Percentiles rank a stretch among this genome's conserved stretches.
Evolutionary conservation across 2,113 vertebrate species (phyloP).

Genomic region (Microtus oregoni): DNA sequence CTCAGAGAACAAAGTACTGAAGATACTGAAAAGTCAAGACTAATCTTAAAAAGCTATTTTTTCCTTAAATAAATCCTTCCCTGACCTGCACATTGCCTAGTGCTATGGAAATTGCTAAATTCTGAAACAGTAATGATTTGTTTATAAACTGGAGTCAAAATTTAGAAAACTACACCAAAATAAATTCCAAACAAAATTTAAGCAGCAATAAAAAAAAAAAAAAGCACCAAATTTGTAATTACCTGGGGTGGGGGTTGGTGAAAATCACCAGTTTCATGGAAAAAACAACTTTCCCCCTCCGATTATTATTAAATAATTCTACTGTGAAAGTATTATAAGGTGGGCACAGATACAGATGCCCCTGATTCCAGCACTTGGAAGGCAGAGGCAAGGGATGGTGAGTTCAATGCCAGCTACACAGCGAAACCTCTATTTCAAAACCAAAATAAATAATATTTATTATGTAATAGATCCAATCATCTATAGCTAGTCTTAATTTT

Average conservation of each 20-base stretch:
- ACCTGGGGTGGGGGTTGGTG: slow-evolving; percentile 21
- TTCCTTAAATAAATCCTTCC: slow-evolving; percentile 10
- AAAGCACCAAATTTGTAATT: slow-evolving; percentile 44
- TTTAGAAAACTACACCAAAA: slow-evolving; percentile 7
- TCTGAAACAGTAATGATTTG: background rate
- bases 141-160: background rate
- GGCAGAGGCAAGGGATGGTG: background rate
- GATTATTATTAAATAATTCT: slow-evolving; percentile 15
- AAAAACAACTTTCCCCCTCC: background rate
- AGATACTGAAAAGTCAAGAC: background rate
- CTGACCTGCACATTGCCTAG: background rate
- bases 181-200: slow-evolving; percentile 52
- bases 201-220: background rate
- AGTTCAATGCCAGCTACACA: background rate
- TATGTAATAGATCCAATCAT: slow-evolving; percentile 43
- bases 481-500: background rate
- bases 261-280: slow-evolving; percentile 26
- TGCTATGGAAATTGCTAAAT: background rate
- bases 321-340: background rate
- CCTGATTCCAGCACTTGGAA: background rate
- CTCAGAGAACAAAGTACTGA: background rate
- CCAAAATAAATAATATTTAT: background rate
- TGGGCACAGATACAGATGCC: too few species aligned
- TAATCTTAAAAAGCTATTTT: background rate
- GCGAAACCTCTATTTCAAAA: background rate